Base-by-base conservation (phyloP, 1,140 invertebrate genomes). In the Neuroterus valhalla region DNA sequence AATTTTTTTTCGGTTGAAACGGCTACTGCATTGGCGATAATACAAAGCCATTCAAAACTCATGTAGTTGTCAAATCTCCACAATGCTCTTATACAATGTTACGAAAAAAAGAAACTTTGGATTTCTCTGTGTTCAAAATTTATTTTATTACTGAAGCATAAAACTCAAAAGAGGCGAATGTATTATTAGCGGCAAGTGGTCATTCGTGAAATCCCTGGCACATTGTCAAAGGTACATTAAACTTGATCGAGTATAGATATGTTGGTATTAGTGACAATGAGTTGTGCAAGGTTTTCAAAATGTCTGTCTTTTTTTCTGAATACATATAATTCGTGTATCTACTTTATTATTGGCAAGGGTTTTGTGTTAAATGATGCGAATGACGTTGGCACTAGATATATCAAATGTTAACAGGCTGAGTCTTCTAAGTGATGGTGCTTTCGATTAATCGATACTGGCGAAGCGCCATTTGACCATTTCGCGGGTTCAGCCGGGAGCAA, bases 161-260 rank as follows among this genome's bases (percentile, higher is more conserved):
- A 15, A 62, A 62, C 26, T 62, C 31, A n/a, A 38, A 15, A 62
- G 55, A 62, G 26, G 21, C 55, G 31, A 62, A 31, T 62, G 55
- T 62, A 62, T 62, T 62, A 62, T 62, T 62, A 62, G 55, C 26
- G 55, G 31, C 26, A 62, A 62, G 55, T 62, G 55, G 55, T 62
- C 55, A 62, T 31, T 62, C 55, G 55, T 62, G 23, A 62, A 62
- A 62, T 62, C 55, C 21, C n/a, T 62, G 55, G 55, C 55, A 62
- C 55, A 62, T 31, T 62, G 55, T 62, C 55, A 62, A 62, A 62
- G 55, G 55, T 62, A 26, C 55, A 26, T 62, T 62, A 62, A 62
- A 62, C 55, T 62, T 62, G 31, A 26, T 62, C 31, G 23, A 62
- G 55, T 62, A 62, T 23, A 62, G 26, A 62, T 26, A 38, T 62